phyloP scores from a whole-genome alignment of 2,113 vertebrate genomes.

The Oncorhynchus keta region DNA sequence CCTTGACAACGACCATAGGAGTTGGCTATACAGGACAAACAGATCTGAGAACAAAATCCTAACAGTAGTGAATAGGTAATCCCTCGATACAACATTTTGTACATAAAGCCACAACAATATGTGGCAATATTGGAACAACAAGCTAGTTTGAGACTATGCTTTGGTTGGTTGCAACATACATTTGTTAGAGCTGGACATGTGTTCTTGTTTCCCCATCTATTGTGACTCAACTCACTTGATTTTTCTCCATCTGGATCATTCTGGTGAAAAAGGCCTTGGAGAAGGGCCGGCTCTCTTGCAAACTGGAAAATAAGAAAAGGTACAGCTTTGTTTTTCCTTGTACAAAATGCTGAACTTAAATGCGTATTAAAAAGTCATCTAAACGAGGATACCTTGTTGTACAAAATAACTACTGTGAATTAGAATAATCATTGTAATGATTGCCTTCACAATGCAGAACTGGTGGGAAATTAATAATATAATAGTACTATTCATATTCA shows the following conservation, averaged over 20 bases:
- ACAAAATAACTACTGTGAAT: background rate
- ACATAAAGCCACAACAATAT: background rate
- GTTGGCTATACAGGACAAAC: too few species aligned
- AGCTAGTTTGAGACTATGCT: background rate
- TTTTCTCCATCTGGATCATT: conserved; percentile 92
- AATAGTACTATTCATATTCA: background rate
- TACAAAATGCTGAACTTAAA: too few species aligned
- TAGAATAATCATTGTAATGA: background rate
- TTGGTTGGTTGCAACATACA: background rate
- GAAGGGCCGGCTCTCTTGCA: conserved; percentile 86
- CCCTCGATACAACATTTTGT: background rate
- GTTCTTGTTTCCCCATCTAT: background rate
- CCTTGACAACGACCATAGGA: too few species aligned
- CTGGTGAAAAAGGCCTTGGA: conserved; percentile 86
- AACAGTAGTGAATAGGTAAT: background rate
- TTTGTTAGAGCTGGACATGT: too few species aligned
- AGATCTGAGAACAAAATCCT: background rate
- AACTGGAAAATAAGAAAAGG: conserved; percentile 62
- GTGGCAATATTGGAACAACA: background rate
- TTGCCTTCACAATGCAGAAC: conserved; percentile 2
- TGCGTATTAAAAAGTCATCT: too few species aligned
- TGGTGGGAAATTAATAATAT: background rate
- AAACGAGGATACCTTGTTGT: background rate
- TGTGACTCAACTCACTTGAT: conserved; percentile 75
- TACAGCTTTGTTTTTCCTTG: background rate